A percentile compares a stretch with the other conserved stretches of the same genome.
Evolutionary conservation across 2,113 vertebrate species (phyloP).

Genomic region (Poeciliopsis occidentalis): DNA sequence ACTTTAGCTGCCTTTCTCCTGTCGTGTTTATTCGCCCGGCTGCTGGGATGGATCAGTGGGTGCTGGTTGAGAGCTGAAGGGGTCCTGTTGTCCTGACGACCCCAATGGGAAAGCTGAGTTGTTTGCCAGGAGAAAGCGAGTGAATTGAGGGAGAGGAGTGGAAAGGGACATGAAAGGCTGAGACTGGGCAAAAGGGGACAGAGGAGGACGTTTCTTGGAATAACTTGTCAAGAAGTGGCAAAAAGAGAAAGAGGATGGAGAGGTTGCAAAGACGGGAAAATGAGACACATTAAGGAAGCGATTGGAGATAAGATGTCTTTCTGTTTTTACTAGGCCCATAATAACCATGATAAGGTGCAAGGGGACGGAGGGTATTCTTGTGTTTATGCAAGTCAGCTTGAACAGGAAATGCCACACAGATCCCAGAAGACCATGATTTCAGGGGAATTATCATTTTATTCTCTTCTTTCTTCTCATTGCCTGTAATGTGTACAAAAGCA

Average conservation of each 20-base stretch:
- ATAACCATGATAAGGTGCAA: constrained; percentile 26
- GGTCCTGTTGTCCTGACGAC: constrained; percentile 64
- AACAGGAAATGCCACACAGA: constrained; percentile 72
- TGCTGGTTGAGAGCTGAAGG: constrained; percentile 24
- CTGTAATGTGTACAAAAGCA: constrained; percentile 1
- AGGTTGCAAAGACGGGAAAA: constrained; percentile 16
- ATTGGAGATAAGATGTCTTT: constrained; percentile 53
- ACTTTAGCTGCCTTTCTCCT: constrained; percentile 29
- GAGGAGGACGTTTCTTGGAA: constrained; percentile 7
- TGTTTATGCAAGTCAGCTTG: constrained; percentile 44
- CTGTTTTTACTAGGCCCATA: constrained; percentile 39
- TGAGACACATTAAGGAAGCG: constrained; percentile 53
- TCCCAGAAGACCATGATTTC: constrained; percentile 53
- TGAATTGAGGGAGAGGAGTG: constrained; percentile 46
- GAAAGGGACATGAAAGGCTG: constrained; percentile 36
- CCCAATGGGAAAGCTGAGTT: constrained; percentile 65
- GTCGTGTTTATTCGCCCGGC: constrained; percentile 58
- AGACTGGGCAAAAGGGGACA: constrained; percentile 40
- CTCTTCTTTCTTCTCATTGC: not conserved
- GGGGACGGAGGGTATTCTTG: constrained; percentile 11
- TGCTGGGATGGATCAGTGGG: constrained; percentile 30
- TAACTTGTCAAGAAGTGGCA: constrained; percentile 23
- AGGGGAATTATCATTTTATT: constrained; percentile 35
- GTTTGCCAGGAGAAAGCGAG: constrained; percentile 61
- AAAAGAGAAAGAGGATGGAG: constrained; percentile 6